Percentiles rank a stretch among this genome's conserved stretches.
phyloP scores from a whole-genome alignment of 2,113 vertebrate species.

The Dasyurus viverrinus region DNA sequence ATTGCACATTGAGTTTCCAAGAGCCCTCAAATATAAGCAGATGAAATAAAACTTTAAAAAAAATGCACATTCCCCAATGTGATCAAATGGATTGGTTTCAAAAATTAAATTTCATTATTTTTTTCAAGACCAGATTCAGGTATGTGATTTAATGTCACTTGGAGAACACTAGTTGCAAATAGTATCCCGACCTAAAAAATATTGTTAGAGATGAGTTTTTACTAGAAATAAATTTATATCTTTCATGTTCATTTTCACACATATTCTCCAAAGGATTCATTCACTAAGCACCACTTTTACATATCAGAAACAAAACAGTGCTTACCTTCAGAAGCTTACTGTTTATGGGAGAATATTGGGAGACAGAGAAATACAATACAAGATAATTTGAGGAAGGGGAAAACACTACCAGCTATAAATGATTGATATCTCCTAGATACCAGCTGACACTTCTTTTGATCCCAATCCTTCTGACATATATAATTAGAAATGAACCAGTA shows the following conservation, averaged over 20 bases:
- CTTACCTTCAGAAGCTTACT: background rate
- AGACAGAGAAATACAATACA: background rate
- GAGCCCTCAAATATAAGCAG: background rate
- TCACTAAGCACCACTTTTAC: background rate
- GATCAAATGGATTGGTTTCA: slow-evolving; percentile 16
- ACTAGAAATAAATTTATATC: background rate
- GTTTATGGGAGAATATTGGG: background rate
- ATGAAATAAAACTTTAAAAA: background rate
- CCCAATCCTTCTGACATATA: background rate
- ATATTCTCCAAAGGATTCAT: background rate
- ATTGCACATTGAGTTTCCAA: background rate
- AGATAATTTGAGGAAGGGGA: background rate
- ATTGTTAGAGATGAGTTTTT: background rate
- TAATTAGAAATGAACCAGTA: background rate
- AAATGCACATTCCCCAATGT: background rate
- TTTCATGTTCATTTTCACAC: background rate
- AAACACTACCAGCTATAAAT: background rate
- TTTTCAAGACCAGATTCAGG: background rate
- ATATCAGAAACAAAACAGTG: background rate
- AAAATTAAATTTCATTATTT: background rate
- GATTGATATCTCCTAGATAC: background rate
- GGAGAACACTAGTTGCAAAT: background rate
- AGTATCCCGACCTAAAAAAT: background rate
- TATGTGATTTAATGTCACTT: background rate
- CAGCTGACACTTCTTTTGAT: background rate